Conservation (phyloP, 64 coral and sea anemone species). For the Platygyra sinensis region DNA sequence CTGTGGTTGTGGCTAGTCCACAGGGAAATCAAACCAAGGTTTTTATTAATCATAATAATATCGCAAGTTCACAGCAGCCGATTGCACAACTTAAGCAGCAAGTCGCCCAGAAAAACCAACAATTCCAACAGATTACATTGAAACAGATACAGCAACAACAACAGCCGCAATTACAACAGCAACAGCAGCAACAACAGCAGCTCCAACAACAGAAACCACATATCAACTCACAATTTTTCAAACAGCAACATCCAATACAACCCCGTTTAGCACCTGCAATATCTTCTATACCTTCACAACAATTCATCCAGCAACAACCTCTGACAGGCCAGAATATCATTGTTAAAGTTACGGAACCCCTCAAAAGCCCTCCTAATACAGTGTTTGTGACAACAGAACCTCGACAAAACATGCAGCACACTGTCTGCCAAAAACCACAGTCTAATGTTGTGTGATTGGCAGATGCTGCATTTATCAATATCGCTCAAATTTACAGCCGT, state of each 20-base stretch:
- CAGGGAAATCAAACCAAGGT: slow-evolving; percentile 81
- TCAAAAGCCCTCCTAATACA: slow-evolving; percentile 86
- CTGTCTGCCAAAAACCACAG: slow-evolving; percentile 83
- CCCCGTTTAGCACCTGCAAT: slow-evolving; percentile 84
- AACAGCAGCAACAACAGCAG: slow-evolving; percentile 80
- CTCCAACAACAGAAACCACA: slow-evolving; percentile 80
- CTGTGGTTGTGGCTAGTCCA: slow-evolving; percentile 76
- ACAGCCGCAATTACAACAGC: slow-evolving; percentile 55
- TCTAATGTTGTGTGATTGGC: slow-evolving; percentile 90
- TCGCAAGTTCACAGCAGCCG: slow-evolving; percentile 74
- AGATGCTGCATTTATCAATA: neutral
- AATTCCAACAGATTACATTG: slow-evolving; percentile 84
- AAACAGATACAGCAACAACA: slow-evolving; percentile 87
- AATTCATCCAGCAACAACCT: slow-evolving; percentile 72
- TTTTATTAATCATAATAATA: slow-evolving; percentile 82
- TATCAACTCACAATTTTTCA: slow-evolving; percentile 74
- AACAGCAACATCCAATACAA: slow-evolving; percentile 92
- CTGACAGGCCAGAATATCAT: slow-evolving; percentile 75
- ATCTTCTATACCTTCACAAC: slow-evolving; percentile 72
- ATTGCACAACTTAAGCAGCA: slow-evolving; percentile 92
- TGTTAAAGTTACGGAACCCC: slow-evolving; percentile 82
- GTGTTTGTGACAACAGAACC: slow-evolving; percentile 85
- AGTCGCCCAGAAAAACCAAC: slow-evolving; percentile 86
- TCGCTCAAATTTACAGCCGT: neutral
- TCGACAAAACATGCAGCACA: slow-evolving; percentile 74